Conservation (phyloP, 2,113 vertebrate genomes). For the Tympanuchus pallidicinctus region DNA sequence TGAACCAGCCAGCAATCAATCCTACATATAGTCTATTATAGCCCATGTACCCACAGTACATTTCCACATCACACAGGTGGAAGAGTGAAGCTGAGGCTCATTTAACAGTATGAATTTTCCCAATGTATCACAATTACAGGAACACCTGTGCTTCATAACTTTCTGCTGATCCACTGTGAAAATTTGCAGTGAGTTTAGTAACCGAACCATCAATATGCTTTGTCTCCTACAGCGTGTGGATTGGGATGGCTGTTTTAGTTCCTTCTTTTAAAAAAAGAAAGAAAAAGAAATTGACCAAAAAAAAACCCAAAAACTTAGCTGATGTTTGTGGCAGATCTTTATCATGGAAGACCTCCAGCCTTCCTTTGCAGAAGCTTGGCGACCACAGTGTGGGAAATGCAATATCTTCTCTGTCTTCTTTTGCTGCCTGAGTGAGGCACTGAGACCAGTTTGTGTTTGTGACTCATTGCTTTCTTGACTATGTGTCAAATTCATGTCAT, state of each 20-base stretch:
- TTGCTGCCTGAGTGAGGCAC: background rate
- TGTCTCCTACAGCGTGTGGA: background rate
- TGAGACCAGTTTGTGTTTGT: background rate
- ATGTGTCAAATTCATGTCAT: background rate
- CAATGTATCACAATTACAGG: slow-evolving; percentile 77
- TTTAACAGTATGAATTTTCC: slow-evolving; percentile 81
- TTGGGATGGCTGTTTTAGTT: background rate
- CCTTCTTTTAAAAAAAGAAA: background rate
- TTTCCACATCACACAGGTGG: slow-evolving; percentile 78
- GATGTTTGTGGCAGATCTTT: background rate
- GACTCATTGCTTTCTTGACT: slow-evolving; percentile 36
- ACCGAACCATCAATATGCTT: slow-evolving; percentile 51
- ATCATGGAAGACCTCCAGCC: background rate
- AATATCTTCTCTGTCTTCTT: background rate
- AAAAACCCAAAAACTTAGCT: background rate
- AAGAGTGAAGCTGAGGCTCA: slow-evolving; percentile 78
- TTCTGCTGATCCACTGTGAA: slow-evolving; percentile 76
- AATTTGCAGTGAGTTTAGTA: slow-evolving; percentile 63
- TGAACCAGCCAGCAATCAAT: slow-evolving; percentile 58
- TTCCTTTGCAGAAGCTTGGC: background rate
- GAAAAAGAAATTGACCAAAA: background rate
- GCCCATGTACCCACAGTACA: slow-evolving; percentile 48
- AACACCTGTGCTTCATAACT: slow-evolving; percentile 80
- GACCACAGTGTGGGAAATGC: background rate
- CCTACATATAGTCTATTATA: slow-evolving; percentile 63